Evolutionary conservation across 2,113 vertebrate genomes (phyloP).

Genomic region (Poecile atricapillus): DNA sequence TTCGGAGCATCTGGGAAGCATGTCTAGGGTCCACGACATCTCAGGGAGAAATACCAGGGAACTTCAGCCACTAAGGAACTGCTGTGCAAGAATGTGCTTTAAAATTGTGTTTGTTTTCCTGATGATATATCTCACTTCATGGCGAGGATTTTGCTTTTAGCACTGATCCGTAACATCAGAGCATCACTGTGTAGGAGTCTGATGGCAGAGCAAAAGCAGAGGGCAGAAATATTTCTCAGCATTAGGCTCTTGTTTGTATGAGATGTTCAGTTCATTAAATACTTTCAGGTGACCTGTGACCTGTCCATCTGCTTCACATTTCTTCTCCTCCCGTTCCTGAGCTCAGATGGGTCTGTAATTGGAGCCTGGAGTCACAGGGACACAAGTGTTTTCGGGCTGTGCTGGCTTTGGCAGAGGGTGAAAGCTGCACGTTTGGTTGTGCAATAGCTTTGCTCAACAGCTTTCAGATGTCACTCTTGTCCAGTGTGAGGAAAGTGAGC

Average conservation of each 20-base stretch:
- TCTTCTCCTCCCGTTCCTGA: not conserved
- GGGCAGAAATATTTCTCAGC: not conserved
- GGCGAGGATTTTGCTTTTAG: not conserved
- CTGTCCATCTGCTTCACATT: not conserved
- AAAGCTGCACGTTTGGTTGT: not conserved
- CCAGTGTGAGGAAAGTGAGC: not conserved
- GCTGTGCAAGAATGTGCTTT: no score
- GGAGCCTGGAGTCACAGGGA: not conserved
- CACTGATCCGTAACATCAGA: not conserved
- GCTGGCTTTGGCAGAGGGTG: not conserved
- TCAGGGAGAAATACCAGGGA: not conserved
- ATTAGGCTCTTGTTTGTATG: not conserved
- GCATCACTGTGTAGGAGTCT: not conserved
- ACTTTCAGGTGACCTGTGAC: constrained; percentile 11
- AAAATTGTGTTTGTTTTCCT: not conserved
- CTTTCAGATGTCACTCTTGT: not conserved
- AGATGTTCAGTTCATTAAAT: not conserved
- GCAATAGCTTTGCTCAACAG: not conserved
- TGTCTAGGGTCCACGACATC: not conserved
- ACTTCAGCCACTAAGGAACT: not conserved
- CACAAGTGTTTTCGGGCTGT: not conserved
- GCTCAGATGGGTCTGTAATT: not conserved
- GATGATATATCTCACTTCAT: not conserved
- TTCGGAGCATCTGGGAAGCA: not conserved
- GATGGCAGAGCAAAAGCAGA: not conserved